phyloP scores from a whole-genome alignment of 2,113 vertebrate genomes.

The Plotosus lineatus region DNA sequence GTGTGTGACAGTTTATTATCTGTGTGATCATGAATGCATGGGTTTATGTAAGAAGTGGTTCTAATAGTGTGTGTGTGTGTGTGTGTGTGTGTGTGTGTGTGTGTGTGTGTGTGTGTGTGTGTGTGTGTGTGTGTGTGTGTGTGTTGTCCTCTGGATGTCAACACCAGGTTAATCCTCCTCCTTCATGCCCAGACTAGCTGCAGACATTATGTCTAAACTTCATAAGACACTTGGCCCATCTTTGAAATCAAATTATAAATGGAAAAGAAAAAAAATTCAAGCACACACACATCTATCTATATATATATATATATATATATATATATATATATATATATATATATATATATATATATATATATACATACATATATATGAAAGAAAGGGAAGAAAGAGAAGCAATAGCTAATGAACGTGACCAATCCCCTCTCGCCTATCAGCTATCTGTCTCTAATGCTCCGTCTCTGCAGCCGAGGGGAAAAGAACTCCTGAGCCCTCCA shows the following conservation, averaged over 20 bases:
- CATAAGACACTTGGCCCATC: conserved; percentile 54
- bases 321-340: no score
- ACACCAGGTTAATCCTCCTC: conserved; percentile 39
- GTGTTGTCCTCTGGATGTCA: conserved; percentile 41
- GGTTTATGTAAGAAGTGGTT: conserved; percentile 29
- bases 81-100: conserved; percentile 16
- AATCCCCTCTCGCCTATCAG: conserved; percentile 57
- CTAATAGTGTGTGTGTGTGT: conserved; percentile 33
- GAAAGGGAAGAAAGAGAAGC: conserved; percentile 42
- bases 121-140: conserved; percentile 3
- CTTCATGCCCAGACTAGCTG: conserved; percentile 19
- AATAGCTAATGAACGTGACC: conserved; percentile 61
- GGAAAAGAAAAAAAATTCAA: background rate
- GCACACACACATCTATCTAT: no score
- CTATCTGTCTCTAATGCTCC: conserved; percentile 58
- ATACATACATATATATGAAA: no score
- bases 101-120: conserved; percentile 19
- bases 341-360: no score
- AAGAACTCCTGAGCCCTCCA: conserved; percentile 45
- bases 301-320: no score
- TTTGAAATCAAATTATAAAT: conserved; percentile 44
- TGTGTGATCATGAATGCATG: conserved; percentile 37
- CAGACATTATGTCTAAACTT: conserved; percentile 66
- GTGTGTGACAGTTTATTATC: conserved; percentile 32
- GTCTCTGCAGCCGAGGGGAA: conserved; percentile 56